These are phyloP conservation scores for Tachysurus fulvidraco DNA, from an alignment of 2,113 vertebrate species.

Conservation along the genomic window DNA sequence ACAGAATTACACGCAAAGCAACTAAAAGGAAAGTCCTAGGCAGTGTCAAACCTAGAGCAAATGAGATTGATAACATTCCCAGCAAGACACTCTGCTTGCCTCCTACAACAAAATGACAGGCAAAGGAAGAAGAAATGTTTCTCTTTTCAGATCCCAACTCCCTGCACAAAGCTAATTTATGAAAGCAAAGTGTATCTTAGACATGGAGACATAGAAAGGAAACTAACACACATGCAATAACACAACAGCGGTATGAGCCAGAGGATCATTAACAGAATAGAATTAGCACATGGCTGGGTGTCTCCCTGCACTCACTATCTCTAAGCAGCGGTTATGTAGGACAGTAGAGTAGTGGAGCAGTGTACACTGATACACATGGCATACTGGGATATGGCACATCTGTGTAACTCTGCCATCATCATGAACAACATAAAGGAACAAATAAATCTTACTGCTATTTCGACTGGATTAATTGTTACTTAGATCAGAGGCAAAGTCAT, in stretches of 20 bases:
- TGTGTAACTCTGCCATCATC: background rate
- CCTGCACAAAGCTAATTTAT: conserved; percentile 10
- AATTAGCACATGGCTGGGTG: conserved; percentile 34
- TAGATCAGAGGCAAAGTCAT: background rate
- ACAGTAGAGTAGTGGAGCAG: conserved; percentile 41
- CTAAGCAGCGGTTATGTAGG: conserved; percentile 44
- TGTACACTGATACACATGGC: background rate
- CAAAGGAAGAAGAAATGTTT: background rate
- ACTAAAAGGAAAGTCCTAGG: conserved; percentile 11
- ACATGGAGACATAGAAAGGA: background rate
- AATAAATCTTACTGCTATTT: background rate
- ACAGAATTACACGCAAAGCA: background rate
- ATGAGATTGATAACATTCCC: background rate
- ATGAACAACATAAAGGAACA: background rate
- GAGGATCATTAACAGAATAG: conserved; percentile 31
- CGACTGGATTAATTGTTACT: background rate
- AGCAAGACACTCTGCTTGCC: conserved; percentile 2
- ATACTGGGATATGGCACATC: conserved; percentile 18
- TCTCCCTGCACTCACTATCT: conserved; percentile 42
- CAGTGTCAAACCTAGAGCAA: conserved; percentile 20
- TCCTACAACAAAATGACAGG: background rate
- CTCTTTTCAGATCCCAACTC: background rate
- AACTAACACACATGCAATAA: conserved; percentile 9
- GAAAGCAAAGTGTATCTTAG: background rate
- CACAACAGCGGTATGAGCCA: conserved; percentile 10